Conservation (phyloP, 1,140 invertebrate genomes). For the Zophobas atratus region DNA sequence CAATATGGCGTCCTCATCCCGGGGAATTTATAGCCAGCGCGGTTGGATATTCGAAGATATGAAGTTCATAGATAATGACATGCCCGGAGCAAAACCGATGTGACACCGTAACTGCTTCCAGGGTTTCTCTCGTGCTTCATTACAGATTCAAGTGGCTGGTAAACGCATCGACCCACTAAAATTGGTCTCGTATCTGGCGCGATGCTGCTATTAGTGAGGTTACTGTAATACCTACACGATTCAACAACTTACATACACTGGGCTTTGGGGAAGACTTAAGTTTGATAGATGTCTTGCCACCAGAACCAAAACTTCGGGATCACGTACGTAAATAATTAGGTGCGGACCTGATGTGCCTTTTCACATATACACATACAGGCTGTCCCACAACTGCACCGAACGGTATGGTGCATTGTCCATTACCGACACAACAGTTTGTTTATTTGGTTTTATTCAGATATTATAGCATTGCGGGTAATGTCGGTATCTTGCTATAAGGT, state of each 20-base stretch:
- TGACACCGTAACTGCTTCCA: conserved; percentile 41
- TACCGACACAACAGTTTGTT: too few species aligned
- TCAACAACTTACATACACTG: conserved; percentile 12
- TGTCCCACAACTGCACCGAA: too few species aligned
- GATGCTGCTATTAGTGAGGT: conserved; percentile 38
- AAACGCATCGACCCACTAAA: conserved; percentile 42
- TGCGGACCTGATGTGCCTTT: too few species aligned
- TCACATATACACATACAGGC: too few species aligned
- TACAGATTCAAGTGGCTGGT: conserved; percentile 45
- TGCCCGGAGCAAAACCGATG: conserved; percentile 46
- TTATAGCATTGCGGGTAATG: too few species aligned
- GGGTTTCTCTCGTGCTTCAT: conserved; percentile 40
- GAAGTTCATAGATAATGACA: conserved; percentile 48
- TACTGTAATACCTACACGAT: conserved; percentile 30
- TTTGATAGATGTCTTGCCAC: too few species aligned
- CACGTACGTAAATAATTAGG: too few species aligned
- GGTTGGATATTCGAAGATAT: conserved; percentile 39
- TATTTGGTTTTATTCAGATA: too few species aligned
- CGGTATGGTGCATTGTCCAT: too few species aligned
- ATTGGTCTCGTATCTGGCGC: conserved; percentile 34
- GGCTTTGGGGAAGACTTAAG: not conserved
- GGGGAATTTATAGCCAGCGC: conserved; percentile 28
- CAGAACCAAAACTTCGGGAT: too few species aligned
- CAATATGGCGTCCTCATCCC: conserved; percentile 23
- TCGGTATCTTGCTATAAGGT: too few species aligned